These are phyloP conservation scores for Cyphomyrus discorhynchus DNA, from an alignment of 2,113 vertebrate species.

Conservation along the genomic window DNA sequence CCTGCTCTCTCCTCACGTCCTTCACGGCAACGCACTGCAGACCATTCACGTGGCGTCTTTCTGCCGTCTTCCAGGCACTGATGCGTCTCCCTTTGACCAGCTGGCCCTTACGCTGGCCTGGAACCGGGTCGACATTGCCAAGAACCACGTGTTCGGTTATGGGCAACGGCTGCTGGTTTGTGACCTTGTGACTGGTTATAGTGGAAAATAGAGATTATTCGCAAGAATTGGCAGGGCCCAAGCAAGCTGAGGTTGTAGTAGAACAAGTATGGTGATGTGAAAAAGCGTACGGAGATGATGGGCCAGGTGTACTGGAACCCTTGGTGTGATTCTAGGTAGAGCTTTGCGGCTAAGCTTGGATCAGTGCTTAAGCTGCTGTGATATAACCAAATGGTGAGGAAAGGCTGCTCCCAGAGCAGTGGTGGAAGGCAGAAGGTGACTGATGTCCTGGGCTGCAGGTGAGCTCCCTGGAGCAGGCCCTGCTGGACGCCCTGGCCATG, in stretches of 20 bases:
- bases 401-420: not conserved
- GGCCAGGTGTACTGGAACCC: not conserved
- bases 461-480: conserved; percentile 91
- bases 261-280: not conserved
- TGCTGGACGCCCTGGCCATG: conserved; percentile 97
- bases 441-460: conserved; percentile 60
- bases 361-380: not conserved
- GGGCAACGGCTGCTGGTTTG: conserved; percentile 93
- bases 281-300: not conserved
- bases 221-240: not conserved
- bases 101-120: conserved; percentile 93
- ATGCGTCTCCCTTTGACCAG: conserved; percentile 91
- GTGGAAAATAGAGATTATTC: not conserved
- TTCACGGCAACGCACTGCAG: not conserved
- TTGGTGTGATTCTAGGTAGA: not conserved
- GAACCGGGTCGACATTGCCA: conserved; percentile 97
- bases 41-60: not conserved
- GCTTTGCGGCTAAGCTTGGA: not conserved
- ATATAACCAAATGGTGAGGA: not conserved
- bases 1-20: not conserved
- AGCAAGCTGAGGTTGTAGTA: not conserved
- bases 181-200: not conserved
- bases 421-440: not conserved
- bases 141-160: conserved; percentile 97
- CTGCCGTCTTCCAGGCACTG: conserved; percentile 71